phyloP scores from a whole-genome alignment of 2,113 vertebrate genomes.

The Cettia cetti region DNA sequence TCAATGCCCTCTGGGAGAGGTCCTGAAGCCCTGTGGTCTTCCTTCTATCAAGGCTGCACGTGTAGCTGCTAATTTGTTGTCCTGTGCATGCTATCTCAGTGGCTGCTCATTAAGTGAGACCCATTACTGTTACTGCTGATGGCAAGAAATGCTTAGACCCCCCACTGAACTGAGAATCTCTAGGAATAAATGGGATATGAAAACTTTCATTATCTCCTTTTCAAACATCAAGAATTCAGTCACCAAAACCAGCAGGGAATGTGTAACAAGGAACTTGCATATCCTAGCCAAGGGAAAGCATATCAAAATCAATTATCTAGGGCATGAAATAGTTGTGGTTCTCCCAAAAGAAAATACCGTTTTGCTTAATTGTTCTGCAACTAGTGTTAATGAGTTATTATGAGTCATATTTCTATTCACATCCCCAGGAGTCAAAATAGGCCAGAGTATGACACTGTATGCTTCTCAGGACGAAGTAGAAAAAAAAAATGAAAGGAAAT shows the following conservation, averaged over 20 bases:
- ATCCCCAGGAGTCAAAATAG: neutral
- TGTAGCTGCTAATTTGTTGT: neutral
- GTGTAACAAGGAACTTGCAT: neutral
- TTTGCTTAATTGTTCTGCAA: neutral
- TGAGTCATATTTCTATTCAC: neutral
- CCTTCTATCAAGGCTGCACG: neutral
- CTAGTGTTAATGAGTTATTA: neutral
- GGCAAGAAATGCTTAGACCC: neutral
- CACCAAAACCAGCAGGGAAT: neutral
- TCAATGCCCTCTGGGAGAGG: neutral
- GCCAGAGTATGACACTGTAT: neutral
- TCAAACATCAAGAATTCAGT: neutral
- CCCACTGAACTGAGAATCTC: neutral
- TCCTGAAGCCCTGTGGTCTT: neutral
- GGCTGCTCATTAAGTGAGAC: neutral
- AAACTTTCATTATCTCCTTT: neutral
- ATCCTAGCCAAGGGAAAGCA: neutral
- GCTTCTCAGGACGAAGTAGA: neutral
- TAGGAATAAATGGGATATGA: neutral
- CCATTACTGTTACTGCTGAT: neutral
- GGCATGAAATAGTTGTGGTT: neutral
- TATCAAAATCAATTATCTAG: neutral
- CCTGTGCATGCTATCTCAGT: neutral
- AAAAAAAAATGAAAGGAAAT: rapidly evolving
- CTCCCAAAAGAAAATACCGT: conserved; percentile 10